Evolutionary conservation across 2,113 vertebrate genomes (phyloP).

Genomic region (Hiodon alosoides): DNA sequence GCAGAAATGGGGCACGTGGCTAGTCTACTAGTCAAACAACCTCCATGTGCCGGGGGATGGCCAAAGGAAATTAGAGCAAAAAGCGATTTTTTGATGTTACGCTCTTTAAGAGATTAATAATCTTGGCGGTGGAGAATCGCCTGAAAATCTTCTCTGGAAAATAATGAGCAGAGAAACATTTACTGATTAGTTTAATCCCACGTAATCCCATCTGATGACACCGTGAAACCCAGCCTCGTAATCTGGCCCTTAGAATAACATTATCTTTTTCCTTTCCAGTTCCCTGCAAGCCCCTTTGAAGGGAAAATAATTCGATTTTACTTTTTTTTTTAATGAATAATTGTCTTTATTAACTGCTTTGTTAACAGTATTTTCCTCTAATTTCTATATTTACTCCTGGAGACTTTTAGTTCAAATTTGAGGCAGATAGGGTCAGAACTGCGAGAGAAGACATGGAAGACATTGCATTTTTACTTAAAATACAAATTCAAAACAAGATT

Average conservation of each 20-base stretch:
- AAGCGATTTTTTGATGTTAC: constrained; percentile 58
- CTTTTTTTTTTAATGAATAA: not conserved
- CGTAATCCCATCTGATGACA: constrained; percentile 72
- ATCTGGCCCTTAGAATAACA: constrained; percentile 33
- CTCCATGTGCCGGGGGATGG: constrained; percentile 25
- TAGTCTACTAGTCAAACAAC: constrained; percentile 29
- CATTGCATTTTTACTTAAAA: no score
- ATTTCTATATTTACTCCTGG: not conserved
- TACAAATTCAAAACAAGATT: no score
- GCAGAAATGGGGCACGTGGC: constrained; percentile 36
- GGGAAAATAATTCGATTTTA: not conserved
- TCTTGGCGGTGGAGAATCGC: constrained; percentile 55
- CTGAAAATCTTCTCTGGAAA: constrained; percentile 67
- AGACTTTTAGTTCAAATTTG: no score
- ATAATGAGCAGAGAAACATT: constrained; percentile 74
- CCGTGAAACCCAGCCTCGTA: constrained; percentile 45
- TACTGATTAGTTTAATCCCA: constrained; percentile 76
- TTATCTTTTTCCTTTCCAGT: constrained; percentile 19
- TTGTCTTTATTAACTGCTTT: not conserved
- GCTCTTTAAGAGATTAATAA: constrained; percentile 71
- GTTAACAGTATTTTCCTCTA: not conserved
- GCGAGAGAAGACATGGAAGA: no score
- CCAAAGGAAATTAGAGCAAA: constrained; percentile 57
- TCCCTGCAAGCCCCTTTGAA: constrained; percentile 11
- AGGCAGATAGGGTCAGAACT: no score